phyloP scores from a whole-genome alignment of 64 coral and sea anemone species.

The Platygyra sinensis region DNA sequence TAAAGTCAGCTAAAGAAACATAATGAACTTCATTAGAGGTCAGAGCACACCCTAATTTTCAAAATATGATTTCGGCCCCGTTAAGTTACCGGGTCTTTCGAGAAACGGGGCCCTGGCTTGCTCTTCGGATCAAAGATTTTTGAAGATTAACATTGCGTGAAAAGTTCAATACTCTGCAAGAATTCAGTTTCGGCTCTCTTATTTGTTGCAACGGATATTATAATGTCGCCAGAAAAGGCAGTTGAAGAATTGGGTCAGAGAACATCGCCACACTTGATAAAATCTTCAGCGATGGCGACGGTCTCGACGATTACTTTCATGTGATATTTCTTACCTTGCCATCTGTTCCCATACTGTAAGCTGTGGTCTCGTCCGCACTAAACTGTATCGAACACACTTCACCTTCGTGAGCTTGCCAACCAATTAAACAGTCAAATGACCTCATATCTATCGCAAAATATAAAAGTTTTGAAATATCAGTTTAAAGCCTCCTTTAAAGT shows the following conservation, averaged over 20 bases:
- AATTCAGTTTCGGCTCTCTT: no score
- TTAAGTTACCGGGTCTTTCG: no score
- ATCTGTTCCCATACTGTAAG: conserved; percentile 92
- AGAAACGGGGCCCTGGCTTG: no score
- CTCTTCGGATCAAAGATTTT: neutral
- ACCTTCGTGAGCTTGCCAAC: conserved; percentile 77
- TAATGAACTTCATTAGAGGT: no score
- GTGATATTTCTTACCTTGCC: conserved; percentile 58
- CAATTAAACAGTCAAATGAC: conserved; percentile 84
- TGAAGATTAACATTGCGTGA: no score
- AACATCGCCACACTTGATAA: neutral
- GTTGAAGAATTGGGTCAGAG: no score
- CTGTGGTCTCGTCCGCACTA: conserved; percentile 91
- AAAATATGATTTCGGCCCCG: no score
- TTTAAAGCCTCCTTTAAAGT: neutral
- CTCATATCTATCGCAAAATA: conserved; percentile 65
- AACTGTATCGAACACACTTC: conserved; percentile 87
- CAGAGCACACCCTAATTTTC: no score
- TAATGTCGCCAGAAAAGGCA: neutral
- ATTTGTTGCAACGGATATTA: no score
- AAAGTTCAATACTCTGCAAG: no score
- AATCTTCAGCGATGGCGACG: neutral
- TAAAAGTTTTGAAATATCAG: no score
- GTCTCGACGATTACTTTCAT: neutral
- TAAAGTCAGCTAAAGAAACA: no score